Evolutionary conservation across 2,113 vertebrate species (phyloP), one percentile per base, ranked within the genome.

Genomic region (Oryctolagus cuniculus): DNA sequence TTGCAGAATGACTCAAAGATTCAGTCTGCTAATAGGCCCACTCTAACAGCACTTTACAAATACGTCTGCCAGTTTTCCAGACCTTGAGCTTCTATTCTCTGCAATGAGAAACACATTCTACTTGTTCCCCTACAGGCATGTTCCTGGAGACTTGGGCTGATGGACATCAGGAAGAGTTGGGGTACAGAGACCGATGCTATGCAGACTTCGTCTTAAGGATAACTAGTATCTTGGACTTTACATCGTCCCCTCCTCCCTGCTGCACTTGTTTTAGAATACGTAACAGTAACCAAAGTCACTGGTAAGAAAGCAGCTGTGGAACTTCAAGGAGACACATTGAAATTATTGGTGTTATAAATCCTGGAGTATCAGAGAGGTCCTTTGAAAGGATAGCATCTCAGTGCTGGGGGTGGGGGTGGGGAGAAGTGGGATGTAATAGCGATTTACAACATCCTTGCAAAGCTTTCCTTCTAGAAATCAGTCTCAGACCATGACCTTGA

Each of bases 261-360:
- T 79, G 51, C 22, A 70, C 36, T 63, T 72, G 63, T 19, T 89
- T 91, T 61, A 86, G 36, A 89, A 66, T 72, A 49, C 31, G 55
- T 73, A 36, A 55, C 7, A 34, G n/a, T 16, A 91, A 77, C 6
- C 49, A 91, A 89, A 74, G 17, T 74, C 2, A 72, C 10, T 53
- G 36, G 67, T 67, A 75, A 73, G 51, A 31, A 61, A 51, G 22
- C 13, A 93, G 44, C 19, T 61, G 78, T 90, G 34, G 29, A 83
- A 80, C 44, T 83, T 84, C 61, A 82, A 90, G 83, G 36, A 11
- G 94, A 86, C 87, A 66, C 29, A 7, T 17, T 79, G 21, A 74
- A 61, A 6, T 87, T 74, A 64, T 15, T 74, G 51, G 44, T 78
- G 16, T 64, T 61, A 66, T 38, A 87, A 87, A 75, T 64, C 58